phyloP scores from a whole-genome alignment of 1,140 invertebrate genomes.

The Apocrypta bakeri region DNA sequence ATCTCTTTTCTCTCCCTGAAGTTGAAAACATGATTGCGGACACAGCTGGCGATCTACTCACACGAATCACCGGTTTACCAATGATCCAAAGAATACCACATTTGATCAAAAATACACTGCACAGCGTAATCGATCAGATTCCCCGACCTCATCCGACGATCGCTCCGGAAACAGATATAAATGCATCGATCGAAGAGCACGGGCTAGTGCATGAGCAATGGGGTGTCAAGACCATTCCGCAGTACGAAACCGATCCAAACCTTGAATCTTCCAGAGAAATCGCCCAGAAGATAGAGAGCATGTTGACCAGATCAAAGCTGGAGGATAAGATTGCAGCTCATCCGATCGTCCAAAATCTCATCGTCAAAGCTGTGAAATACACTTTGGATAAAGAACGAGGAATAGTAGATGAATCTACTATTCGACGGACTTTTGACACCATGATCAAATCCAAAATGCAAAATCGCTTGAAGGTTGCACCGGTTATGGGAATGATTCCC shows the following conservation, averaged over 20 bases:
- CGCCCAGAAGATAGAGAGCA: constrained; percentile 42
- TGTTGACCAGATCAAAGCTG: constrained; percentile 57
- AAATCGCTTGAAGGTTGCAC: background rate
- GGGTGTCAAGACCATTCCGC: background rate
- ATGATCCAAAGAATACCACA: background rate
- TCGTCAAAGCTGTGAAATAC: constrained; percentile 60
- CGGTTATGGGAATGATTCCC: background rate
- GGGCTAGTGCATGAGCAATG: background rate
- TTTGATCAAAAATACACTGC: constrained; percentile 53
- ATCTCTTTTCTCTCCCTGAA: constrained; percentile 57
- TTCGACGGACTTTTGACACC: constrained; percentile 53
- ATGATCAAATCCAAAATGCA: constrained; percentile 50
- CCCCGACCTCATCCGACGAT: constrained; percentile 8
- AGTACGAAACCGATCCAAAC: background rate
- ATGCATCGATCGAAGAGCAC: background rate
- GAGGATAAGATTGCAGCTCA: constrained; percentile 51
- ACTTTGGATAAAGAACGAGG: constrained; percentile 47
- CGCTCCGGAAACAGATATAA: background rate
- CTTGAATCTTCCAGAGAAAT: background rate
- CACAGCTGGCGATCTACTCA: constrained; percentile 55
- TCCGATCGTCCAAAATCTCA: constrained; percentile 59
- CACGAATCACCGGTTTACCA: constrained; percentile 42
- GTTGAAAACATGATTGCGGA: constrained; percentile 59
- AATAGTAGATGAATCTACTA: constrained; percentile 54
- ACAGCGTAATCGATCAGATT: constrained; percentile 35